Evolutionary conservation across 2,797 vertebrate genomes (phyloP), one percentile per base, ranked within the genome.

Genomic region (Galaxias olidus): DNA sequence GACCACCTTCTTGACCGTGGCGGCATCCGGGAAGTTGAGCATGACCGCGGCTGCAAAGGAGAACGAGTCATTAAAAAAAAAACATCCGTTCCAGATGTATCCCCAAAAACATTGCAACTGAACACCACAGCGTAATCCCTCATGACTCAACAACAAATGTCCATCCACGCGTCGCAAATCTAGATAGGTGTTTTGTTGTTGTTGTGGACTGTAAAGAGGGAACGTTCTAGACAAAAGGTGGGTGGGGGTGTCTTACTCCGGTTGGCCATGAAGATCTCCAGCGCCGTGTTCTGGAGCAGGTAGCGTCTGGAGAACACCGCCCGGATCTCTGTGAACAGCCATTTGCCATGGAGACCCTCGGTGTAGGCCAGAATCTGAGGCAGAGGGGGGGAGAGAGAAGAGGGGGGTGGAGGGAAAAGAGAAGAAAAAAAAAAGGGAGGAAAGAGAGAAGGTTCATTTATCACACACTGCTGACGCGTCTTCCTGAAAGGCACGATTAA

Each of bases 181-280:
- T 30, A 30, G 6, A 30, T 6, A 6, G 30, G 2, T 6, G 6
- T 30, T 30, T n/a, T n/a, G n/a, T n/a, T n/a, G n/a, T n/a, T n/a
- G n/a, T n/a, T n/a, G 30, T 30, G 30, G 6, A 30, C 30, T 30
- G 30, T 30, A 30, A 42, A 57, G 55, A 12, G 40, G 19, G 40
- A 15, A 4, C 0, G 14, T 57, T 5, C n/a, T 42, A 43, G 40
- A 7, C 8, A n/a, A 30, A 10, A 40, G 54, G 9, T 41, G 54
- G n/a, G n/a, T 9, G 30, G 0, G 14, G n/a, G n/a, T n/a, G n/a
- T 45, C 89, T 85, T 94, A 99, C 98, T 98, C 92, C 96, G 92
- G 68, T 98, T 99, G 82, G 97, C 95, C 96, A 99, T 95, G 87
- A 98, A 98, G 84, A 99, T 93, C 85, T 99, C 98, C 90, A 99